Conservation (phyloP, 2,797 vertebrate species). For the Halcyon leucocephala region DNA sequence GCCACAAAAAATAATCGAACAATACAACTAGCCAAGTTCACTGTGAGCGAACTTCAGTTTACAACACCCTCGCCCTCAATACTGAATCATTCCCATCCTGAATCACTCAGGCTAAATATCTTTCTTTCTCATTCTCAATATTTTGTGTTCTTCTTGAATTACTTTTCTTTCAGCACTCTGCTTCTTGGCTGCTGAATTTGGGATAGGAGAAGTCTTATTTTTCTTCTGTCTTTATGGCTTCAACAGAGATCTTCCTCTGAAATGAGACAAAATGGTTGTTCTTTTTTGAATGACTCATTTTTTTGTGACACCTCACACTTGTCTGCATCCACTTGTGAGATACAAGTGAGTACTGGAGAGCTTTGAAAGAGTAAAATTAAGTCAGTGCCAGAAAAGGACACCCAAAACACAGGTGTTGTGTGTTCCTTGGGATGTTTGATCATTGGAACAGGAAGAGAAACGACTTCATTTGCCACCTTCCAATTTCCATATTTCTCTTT, state of each 20-base stretch:
- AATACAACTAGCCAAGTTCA: neutral
- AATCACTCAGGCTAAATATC: neutral
- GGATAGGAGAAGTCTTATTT: neutral
- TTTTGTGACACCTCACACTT: neutral
- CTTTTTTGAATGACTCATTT: neutral
- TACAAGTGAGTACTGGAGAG: neutral
- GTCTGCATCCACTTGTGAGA: neutral
- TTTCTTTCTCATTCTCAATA: neutral
- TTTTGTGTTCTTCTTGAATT: neutral
- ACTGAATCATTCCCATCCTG: neutral
- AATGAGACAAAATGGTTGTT: neutral
- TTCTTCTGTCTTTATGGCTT: neutral
- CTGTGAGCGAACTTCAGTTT: neutral
- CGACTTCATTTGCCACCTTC: neutral
- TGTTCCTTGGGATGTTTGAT: neutral
- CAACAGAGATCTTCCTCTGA: neutral
- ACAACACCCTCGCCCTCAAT: neutral
- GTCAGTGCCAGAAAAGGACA: neutral
- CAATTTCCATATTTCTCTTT: neutral
- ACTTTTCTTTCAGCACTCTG: neutral
- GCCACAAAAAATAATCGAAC: neutral
- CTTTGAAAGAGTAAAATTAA: neutral
- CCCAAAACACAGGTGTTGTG: neutral
- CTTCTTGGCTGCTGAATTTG: neutral
- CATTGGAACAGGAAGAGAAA: neutral